A percentile compares a stretch with the other conserved stretches of the same genome.
Conservation (phyloP, 2,113 vertebrate genomes). For the Sarotherodon lohbergeri region DNA sequence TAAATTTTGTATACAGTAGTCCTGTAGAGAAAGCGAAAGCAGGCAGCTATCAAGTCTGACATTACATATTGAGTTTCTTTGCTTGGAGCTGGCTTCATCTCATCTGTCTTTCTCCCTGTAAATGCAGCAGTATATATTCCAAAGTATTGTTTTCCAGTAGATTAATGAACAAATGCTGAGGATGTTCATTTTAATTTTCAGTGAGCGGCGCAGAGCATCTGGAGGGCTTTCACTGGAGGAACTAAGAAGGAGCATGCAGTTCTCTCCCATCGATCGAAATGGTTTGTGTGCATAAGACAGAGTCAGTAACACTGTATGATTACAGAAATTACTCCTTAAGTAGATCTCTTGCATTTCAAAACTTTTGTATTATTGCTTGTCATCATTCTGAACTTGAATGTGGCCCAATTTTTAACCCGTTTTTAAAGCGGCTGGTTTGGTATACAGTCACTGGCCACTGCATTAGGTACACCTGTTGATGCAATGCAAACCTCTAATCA, state of each 20-base stretch:
- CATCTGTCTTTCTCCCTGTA: background rate
- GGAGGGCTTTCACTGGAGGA: conserved; percentile 84
- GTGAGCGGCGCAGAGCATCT: conserved; percentile 67
- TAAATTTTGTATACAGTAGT: background rate
- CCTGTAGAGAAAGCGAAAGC: conserved; percentile 30
- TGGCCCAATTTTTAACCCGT: background rate
- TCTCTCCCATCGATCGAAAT: conserved; percentile 82
- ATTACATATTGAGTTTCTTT: conserved; percentile 20
- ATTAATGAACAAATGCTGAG: background rate
- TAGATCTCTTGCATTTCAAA: background rate
- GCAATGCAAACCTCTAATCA: rapidly evolving
- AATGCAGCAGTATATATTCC: background rate
- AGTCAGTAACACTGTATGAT: background rate
- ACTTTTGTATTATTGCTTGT: background rate
- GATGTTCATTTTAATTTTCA: conserved; percentile 48
- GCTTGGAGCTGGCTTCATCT: conserved; percentile 8
- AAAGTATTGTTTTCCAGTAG: background rate
- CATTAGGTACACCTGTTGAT: background rate
- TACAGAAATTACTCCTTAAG: background rate
- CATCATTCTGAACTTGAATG: background rate
- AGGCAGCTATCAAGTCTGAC: background rate
- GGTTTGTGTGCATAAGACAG: conserved; percentile 66
- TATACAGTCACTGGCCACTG: background rate
- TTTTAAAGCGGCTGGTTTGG: background rate
- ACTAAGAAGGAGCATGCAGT: conserved; percentile 81